Base-by-base conservation (phyloP, 1,140 invertebrate genomes). In the Chrysopa pallens region DNA sequence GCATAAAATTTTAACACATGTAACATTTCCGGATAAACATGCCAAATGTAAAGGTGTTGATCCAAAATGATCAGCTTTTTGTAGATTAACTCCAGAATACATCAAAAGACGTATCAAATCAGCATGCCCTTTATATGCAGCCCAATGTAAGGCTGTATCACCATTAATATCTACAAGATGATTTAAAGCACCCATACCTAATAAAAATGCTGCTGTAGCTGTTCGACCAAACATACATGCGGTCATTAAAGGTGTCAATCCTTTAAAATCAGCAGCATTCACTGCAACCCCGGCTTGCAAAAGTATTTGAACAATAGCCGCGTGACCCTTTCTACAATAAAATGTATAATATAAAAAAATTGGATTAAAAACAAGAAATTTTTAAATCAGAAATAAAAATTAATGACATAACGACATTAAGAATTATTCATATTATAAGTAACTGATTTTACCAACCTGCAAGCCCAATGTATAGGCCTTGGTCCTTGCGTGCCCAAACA, bases 221-320 rank as follows among this genome's bases (percentile, higher is more conserved):
- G 84, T 84, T 57, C 86, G 74, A 7, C 88, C 88, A 62, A 91
- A 92, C 80, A 92, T 91, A 50, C 84, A 87, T 1, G 87, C 85
- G 1, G 87, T 86, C 74, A 92, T 90, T 27, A 94, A 59, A 1
- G 88, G 88, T 1, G 87, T 92, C 29, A 89, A 58, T 6, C 86
- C 86, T 70, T 92, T 93, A 51, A 87, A 87, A 54, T 94, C 89
- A 0, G 80, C 80, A 8, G 82, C 77, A 56, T 94, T 90, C 0
- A 92, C 81, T 11, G 79, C 76, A 5, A 92, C 87, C n/a, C 86
- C 87, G 49, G 80, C 78, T 61, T 82, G 79, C 8, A 86, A 61
- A 8, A 89, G 59, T 7, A 87, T 72, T 66, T 91, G 86, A 11
- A 85, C 82, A 33, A 90, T 76, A 3, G 80, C 79, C 8, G 87